These are phyloP conservation scores for Entomobrya proxima DNA, from an alignment of 2,888 invertebrate species.

Conservation along the genomic window DNA sequence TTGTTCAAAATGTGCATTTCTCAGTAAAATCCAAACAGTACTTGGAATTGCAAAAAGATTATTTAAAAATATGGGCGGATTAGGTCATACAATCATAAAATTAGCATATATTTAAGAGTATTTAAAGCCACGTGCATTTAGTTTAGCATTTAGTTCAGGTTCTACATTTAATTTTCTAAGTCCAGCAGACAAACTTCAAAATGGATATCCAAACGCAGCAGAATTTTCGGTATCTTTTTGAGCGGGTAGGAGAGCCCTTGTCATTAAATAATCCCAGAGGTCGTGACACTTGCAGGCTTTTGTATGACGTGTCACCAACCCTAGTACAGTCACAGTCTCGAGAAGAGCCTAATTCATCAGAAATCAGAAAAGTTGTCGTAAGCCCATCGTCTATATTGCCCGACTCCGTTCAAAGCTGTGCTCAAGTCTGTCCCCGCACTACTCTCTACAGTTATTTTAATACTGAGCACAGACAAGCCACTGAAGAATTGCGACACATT, in stretches of 20 bases:
- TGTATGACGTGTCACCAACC: constrained; percentile 54
- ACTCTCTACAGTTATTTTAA: constrained; percentile 85
- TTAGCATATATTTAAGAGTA: too few relatives aligned
- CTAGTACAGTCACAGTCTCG: constrained; percentile 23
- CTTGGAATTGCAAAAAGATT: too few relatives aligned
- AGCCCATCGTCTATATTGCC: constrained; percentile 11
- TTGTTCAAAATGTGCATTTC: too few relatives aligned
- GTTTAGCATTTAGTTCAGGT: too few relatives aligned
- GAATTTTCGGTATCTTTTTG: constrained; percentile 71
- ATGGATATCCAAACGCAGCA: constrained; percentile 28
- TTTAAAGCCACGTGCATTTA: too few relatives aligned
- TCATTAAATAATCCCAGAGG: constrained; percentile 70
- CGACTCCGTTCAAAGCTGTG: constrained; percentile 47
- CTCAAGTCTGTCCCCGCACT: constrained; percentile 52
- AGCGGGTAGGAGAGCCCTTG: constrained; percentile 72
- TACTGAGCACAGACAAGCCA: constrained; percentile 84
- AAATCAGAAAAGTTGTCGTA: too few relatives aligned
- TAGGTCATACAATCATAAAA: too few relatives aligned
- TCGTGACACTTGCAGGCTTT: constrained; percentile 4
- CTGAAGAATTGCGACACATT: constrained; percentile 83
- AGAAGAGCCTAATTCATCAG: background rate
- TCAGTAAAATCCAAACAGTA: too few relatives aligned
- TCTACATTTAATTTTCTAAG: too few relatives aligned
- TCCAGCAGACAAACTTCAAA: too few relatives aligned
- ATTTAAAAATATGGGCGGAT: too few relatives aligned